Evolutionary conservation across 1,140 invertebrate species (phyloP).

Genomic region (Cydia fagiglandana): DNA sequence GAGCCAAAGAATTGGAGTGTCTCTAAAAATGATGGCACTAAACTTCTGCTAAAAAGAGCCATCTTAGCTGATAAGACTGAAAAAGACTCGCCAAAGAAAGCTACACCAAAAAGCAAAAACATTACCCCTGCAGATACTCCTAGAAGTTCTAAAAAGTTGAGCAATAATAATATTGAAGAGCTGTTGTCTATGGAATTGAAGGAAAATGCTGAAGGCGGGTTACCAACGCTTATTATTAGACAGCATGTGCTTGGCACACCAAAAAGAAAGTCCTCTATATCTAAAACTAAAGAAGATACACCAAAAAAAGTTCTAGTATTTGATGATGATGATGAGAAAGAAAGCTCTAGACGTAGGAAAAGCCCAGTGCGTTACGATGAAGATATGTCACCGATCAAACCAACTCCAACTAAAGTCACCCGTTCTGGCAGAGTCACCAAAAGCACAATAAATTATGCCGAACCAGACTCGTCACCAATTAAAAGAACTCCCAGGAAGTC

Average conservation of each 20-base stretch:
- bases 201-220: conserved; percentile 69
- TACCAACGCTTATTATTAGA: conserved; percentile 68
- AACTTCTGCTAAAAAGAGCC: conserved; percentile 73
- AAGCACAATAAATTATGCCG: conserved; percentile 50
- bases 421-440: conserved; percentile 47
- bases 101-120: conserved; percentile 49
- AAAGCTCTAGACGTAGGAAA: background rate
- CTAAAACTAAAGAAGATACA: conserved; percentile 54
- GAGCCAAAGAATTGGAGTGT: conserved; percentile 72
- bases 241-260: conserved; percentile 58
- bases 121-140: conserved; percentile 46
- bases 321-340: conserved; percentile 54
- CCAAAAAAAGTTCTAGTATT: conserved; percentile 66
- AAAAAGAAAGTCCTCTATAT: conserved; percentile 58
- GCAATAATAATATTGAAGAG: conserved; percentile 57
- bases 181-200: conserved; percentile 65
- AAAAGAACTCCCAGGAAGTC: conserved; percentile 58
- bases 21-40: conserved; percentile 71
- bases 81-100: conserved; percentile 57
- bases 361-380: background rate
- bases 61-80: conserved; percentile 70
- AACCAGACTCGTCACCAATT: conserved; percentile 59
- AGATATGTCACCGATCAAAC: background rate
- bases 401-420: conserved; percentile 43
- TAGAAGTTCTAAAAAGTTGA: conserved; percentile 52